These are phyloP conservation scores for Cyanistes caeruleus DNA, from an alignment of 2,113 vertebrate species.

Conservation along the genomic window DNA sequence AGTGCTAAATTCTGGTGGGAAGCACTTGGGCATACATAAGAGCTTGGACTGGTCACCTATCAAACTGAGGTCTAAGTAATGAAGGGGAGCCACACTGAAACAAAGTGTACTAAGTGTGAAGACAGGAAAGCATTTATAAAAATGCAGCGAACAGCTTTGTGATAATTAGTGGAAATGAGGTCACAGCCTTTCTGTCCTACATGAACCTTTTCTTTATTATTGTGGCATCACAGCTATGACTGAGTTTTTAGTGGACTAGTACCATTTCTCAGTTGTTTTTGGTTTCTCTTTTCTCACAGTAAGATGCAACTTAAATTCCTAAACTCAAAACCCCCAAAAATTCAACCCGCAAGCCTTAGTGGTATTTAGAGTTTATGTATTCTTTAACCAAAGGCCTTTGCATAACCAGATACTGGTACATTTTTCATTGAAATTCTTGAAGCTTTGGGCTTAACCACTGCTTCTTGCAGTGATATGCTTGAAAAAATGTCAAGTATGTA, in stretches of 20 bases:
- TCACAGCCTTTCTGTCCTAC: conserved; percentile 6
- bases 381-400: conserved; percentile 49
- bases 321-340: conserved; percentile 22
- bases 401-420: conserved; percentile 54
- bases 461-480: conserved; percentile 38
- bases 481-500: conserved; percentile 51
- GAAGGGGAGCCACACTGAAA: neutral
- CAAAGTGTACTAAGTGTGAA: neutral
- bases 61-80: neutral
- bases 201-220: conserved; percentile 14
- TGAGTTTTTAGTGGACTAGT: conserved; percentile 26
- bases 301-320: conserved; percentile 38
- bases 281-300: conserved; percentile 62
- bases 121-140: neutral
- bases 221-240: conserved; percentile 8
- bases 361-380: conserved; percentile 57
- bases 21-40: neutral
- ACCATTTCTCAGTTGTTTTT: conserved; percentile 43
- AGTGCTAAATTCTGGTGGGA: neutral
- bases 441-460: conserved; percentile 41
- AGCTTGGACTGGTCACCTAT: neutral
- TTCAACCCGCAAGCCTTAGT: conserved; percentile 42
- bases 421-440: conserved; percentile 63
- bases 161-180: conserved; percentile 37
- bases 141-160: conserved; percentile 18